Percentiles rank a stretch among this genome's conserved stretches.
phyloP scores from a whole-genome alignment of 2,113 vertebrate species.

The Halichoerus grypus region DNA sequence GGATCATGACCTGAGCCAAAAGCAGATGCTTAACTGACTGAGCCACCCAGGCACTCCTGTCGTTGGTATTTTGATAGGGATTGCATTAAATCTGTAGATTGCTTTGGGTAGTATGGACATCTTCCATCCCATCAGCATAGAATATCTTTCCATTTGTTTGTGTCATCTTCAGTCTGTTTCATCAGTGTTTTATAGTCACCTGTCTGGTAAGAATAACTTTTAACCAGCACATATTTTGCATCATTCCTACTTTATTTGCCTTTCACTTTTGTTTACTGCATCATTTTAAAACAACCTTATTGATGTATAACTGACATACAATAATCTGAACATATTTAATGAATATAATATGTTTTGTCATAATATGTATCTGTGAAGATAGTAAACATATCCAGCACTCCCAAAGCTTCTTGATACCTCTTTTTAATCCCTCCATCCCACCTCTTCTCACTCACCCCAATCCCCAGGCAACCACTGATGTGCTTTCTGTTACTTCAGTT shows the following conservation, averaged over 20 bases:
- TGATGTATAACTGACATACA: neutral
- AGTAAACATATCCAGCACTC: neutral
- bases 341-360: neutral
- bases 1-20: too few species aligned
- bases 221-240: neutral
- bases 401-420: neutral
- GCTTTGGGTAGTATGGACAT: neutral
- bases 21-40: too few species aligned
- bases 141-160: neutral
- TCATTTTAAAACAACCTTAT: slow-evolving; percentile 17
- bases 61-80: neutral
- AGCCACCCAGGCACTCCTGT: too few species aligned
- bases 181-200: neutral
- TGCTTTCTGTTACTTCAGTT: slow-evolving; percentile 1
- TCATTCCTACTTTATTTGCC: neutral
- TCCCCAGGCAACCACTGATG: neutral
- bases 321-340: neutral
- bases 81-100: neutral
- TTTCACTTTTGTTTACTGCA: neutral
- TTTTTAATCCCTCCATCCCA: neutral
- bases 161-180: neutral
- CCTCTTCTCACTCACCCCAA: neutral
- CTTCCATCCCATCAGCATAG: neutral
- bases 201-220: slow-evolving; percentile 26
- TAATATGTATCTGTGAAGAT: neutral